Evolutionary conservation across 1,140 invertebrate species (phyloP).

Genomic region (Tetragonula clypearis): DNA sequence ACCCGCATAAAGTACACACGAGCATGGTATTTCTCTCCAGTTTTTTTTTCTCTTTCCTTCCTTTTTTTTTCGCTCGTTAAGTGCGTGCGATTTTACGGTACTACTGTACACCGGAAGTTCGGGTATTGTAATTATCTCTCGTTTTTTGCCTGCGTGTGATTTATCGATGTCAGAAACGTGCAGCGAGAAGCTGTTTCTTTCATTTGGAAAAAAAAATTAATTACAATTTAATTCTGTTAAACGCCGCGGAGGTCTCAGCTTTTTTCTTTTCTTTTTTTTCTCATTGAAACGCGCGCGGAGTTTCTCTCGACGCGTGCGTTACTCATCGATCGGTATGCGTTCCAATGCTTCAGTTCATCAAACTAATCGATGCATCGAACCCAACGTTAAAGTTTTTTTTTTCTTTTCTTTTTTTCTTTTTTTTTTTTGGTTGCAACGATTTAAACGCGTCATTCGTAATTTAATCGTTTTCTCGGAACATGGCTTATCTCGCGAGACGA

Average conservation of each 20-base stretch:
- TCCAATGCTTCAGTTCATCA: neutral
- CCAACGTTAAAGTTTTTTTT: neutral
- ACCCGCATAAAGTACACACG: slow-evolving; percentile 5
- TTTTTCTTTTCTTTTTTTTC: too few species aligned
- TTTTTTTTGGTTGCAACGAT: neutral
- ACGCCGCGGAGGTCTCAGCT: too few species aligned
- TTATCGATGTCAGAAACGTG: too few species aligned
- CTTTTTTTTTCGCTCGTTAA: neutral
- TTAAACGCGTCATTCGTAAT: neutral
- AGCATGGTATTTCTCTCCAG: too few species aligned
- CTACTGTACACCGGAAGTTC: neutral
- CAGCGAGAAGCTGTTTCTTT: too few species aligned
- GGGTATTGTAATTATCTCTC: too few species aligned
- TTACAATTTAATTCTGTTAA: too few species aligned
- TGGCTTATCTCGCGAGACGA: neutral
- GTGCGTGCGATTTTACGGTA: neutral
- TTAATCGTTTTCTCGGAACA: neutral
- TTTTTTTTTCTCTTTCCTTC: too few species aligned
- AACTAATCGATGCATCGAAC: neutral
- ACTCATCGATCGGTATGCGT: neutral
- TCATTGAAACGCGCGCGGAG: too few species aligned
- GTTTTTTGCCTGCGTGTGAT: too few species aligned
- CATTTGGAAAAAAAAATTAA: too few species aligned
- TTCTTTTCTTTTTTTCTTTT: neutral
- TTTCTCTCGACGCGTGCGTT: neutral